These are phyloP conservation scores for Procambarus clarkii DNA, from an alignment of 1,140 invertebrate species.

Conservation along the genomic window DNA sequence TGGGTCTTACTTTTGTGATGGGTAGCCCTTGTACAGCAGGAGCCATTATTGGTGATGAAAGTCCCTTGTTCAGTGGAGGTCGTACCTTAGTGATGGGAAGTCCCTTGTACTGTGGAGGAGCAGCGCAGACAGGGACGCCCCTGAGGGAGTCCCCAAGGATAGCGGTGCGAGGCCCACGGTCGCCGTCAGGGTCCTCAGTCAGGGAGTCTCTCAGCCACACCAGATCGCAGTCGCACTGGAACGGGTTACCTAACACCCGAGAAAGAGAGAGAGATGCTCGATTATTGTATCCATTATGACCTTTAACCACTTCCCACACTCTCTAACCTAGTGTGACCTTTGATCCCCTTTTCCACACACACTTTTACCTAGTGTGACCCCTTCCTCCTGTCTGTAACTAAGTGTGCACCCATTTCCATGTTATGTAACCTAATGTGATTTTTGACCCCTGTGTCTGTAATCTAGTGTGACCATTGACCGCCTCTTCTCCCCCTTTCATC, in stretches of 20 bases:
- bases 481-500: too few relatives aligned
- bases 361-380: too few relatives aligned
- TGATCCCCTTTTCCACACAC: neutral
- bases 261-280: neutral
- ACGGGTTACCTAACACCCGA: slow-evolving; percentile 63
- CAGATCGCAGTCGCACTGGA: slow-evolving; percentile 69
- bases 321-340: neutral
- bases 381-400: neutral
- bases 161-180: neutral
- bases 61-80: neutral
- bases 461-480: too few relatives aligned
- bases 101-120: slow-evolving; percentile 52
- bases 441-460: too few relatives aligned
- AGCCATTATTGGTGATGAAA: too few relatives aligned
- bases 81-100: slow-evolving; percentile 63
- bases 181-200: slow-evolving; percentile 37
- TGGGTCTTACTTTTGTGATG: too few relatives aligned
- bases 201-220: slow-evolving; percentile 69
- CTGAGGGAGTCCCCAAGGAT: slow-evolving; percentile 27
- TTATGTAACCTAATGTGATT: neutral
- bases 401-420: neutral
- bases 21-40: too few relatives aligned
- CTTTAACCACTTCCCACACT: neutral
- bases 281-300: neutral
- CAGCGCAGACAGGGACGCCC: slow-evolving; percentile 64